Conservation (phyloP, 2,797 vertebrate genomes). For the Periophthalmus magnuspinnatus region DNA sequence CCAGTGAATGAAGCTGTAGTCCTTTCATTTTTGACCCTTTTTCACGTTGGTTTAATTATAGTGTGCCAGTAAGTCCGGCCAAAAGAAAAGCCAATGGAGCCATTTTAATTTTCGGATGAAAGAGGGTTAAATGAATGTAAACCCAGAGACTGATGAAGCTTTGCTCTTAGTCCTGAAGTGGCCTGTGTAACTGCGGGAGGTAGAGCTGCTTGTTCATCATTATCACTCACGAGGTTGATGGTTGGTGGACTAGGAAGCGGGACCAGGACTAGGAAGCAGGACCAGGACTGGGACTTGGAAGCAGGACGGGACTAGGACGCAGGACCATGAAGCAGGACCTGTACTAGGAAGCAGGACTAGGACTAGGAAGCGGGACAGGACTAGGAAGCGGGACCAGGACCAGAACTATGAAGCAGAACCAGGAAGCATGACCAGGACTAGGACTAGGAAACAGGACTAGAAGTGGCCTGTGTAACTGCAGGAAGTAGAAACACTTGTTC, state of each 20-base stretch:
- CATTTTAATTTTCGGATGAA: constrained; percentile 45
- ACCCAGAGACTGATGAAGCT: background rate
- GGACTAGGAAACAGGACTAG: too few relatives aligned
- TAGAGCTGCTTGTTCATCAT: background rate
- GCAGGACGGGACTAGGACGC: too few relatives aligned
- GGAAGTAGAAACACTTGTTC: background rate
- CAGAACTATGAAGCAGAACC: too few relatives aligned
- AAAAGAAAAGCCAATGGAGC: constrained; percentile 45
- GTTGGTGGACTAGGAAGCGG: too few relatives aligned
- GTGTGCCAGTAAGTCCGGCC: constrained; percentile 46
- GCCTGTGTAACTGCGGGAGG: background rate
- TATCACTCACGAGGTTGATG: background rate
- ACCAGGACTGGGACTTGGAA: too few relatives aligned
- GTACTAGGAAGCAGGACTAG: too few relatives aligned
- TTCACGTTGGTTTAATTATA: constrained; percentile 61
- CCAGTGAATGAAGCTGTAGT: constrained; percentile 33
- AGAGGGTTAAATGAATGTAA: constrained; percentile 24
- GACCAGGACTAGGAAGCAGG: too few relatives aligned
- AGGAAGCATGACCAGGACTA: too few relatives aligned
- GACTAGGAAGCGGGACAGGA: too few relatives aligned
- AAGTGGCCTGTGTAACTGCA: constrained; percentile 5
- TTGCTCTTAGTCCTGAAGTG: constrained; percentile 14
- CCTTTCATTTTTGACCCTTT: constrained; percentile 39
- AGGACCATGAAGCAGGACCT: too few relatives aligned
- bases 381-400: too few relatives aligned